Evolutionary conservation across 2,797 vertebrate species (phyloP).

Genomic region (Sebastes cheni): DNA sequence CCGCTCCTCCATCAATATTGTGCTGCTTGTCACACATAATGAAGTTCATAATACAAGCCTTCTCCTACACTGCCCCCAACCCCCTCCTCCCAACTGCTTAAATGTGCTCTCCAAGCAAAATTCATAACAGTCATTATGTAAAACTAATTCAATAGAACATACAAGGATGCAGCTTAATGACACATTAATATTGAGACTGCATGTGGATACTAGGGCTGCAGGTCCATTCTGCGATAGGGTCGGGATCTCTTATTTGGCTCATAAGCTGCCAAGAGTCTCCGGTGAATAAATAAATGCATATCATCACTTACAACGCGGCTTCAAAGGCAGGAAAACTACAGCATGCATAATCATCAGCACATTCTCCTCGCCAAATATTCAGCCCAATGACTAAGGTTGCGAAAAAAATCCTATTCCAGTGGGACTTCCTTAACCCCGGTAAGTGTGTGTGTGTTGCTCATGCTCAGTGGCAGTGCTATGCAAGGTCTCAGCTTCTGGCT

Average conservation of each 20-base stretch:
- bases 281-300: constrained; percentile 45
- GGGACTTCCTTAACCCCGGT: constrained; percentile 49
- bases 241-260: constrained; percentile 35
- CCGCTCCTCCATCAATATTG: constrained; percentile 72
- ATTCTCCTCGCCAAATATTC: constrained; percentile 29
- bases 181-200: constrained; percentile 50
- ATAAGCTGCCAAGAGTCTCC: constrained; percentile 1
- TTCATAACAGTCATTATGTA: constrained; percentile 68
- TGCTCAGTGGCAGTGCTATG: constrained; percentile 50
- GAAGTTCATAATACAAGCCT: constrained; percentile 70
- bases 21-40: constrained; percentile 76
- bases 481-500: constrained; percentile 49
- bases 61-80: constrained; percentile 13
- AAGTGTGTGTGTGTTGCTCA: constrained; percentile 52
- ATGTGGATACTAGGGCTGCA: constrained; percentile 16
- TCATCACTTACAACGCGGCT: constrained; percentile 15
- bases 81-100: constrained; percentile 26
- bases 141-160: constrained; percentile 72
- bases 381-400: constrained; percentile 25
- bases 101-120: constrained; percentile 65
- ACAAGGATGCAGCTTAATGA: constrained; percentile 65
- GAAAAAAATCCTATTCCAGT: constrained; percentile 42
- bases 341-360: constrained; percentile 8
- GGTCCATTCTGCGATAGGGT: constrained; percentile 38
- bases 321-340: constrained; percentile 30